Conservation (phyloP, 1,140 invertebrate genomes). For the Tachypleus tridentatus region DNA sequence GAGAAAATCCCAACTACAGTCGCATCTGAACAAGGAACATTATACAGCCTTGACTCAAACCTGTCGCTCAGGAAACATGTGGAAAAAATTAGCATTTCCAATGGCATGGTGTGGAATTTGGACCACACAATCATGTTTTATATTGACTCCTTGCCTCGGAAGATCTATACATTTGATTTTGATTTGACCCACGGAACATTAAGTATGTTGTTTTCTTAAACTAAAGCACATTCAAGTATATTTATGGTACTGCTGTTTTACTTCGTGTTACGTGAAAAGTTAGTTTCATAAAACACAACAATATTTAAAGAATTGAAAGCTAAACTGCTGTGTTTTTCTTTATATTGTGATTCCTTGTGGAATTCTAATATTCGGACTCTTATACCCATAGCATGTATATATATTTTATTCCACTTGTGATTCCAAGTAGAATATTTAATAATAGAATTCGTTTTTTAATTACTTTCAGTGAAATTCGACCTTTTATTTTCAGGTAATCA, state of each 20-base stretch:
- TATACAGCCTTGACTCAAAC: conserved; percentile 11
- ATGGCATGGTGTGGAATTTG: conserved; percentile 64
- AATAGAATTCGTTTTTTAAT: too few species aligned
- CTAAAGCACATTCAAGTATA: too few species aligned
- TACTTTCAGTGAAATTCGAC: too few species aligned
- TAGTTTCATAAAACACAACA: too few species aligned
- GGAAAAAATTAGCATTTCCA: conserved; percentile 47
- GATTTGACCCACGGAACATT: conserved; percentile 33
- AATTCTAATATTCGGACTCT: too few species aligned
- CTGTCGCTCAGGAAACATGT: conserved; percentile 12
- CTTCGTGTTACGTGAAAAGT: too few species aligned
- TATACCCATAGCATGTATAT: too few species aligned
- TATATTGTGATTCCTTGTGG: too few species aligned
- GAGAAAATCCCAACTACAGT: conserved; percentile 26
- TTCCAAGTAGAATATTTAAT: conserved; percentile 3
- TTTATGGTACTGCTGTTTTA: too few species aligned
- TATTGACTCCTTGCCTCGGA: conserved; percentile 33
- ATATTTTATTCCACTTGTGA: neutral
- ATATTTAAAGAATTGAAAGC: too few species aligned
- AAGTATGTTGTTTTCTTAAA: conserved; percentile 14
- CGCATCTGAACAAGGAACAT: conserved; percentile 21
- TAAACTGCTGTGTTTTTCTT: too few species aligned
- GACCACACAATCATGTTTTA: conserved; percentile 45
- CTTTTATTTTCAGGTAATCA: conserved; percentile 32
- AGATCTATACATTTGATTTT: conserved; percentile 51